Conservation (phyloP, 2,113 vertebrate genomes). For the Labrus mixtus region DNA sequence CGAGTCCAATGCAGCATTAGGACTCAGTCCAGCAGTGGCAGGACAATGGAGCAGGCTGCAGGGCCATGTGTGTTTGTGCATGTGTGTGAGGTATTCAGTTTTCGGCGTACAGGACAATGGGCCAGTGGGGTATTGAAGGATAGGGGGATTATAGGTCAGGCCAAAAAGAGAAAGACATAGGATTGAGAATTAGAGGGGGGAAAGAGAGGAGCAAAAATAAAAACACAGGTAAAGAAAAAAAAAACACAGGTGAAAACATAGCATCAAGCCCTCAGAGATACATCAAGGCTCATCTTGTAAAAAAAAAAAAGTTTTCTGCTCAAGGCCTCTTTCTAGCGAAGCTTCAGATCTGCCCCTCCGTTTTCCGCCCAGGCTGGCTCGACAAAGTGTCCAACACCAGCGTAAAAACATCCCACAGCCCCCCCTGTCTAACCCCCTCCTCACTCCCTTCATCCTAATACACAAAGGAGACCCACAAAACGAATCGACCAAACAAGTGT, state of each 20-base stretch:
- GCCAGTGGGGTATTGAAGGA: conserved; percentile 54
- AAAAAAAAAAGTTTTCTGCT: conserved; percentile 39
- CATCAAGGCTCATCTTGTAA: conserved; percentile 10
- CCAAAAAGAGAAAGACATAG: conserved; percentile 39
- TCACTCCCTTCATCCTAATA: conserved; percentile 40
- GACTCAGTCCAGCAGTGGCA: conserved; percentile 51
- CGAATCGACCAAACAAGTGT: conserved; percentile 69
- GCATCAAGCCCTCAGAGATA: not conserved
- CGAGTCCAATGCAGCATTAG: conserved; percentile 57
- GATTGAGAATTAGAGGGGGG: not conserved
- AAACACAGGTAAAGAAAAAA: not conserved
- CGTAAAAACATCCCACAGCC: conserved; percentile 8
- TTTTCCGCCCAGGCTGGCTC: conserved; percentile 48
- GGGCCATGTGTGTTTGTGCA: conserved; percentile 25
- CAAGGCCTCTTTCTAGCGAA: conserved; percentile 37
- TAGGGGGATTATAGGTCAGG: conserved; percentile 62
- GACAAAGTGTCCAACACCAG: conserved; percentile 38
- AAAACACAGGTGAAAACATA: conserved; percentile 31
- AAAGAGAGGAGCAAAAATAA: no score
- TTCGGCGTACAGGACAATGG: conserved; percentile 64
- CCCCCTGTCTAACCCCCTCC: conserved; percentile 3
- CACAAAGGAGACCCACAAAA: conserved; percentile 71
- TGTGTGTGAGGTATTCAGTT: conserved; percentile 46
- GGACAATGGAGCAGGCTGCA: conserved; percentile 68
- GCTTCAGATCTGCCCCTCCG: conserved; percentile 52